Conservation (phyloP, 92 coral and sea anemone species). For the Plumapathes pennacea region DNA sequence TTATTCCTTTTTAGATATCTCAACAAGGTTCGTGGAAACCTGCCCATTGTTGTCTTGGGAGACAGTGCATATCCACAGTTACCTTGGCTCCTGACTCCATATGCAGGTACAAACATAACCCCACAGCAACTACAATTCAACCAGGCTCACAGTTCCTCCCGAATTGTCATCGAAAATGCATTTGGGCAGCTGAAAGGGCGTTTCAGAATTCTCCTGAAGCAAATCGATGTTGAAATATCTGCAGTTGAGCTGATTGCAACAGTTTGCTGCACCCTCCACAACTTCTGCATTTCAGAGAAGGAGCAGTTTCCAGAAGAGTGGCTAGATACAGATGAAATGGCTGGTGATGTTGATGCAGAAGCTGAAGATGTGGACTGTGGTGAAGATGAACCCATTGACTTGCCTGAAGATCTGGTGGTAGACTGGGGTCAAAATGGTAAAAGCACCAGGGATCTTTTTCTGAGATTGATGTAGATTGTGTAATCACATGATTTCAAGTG, state of each 20-base stretch:
- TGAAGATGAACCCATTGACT: too few species aligned
- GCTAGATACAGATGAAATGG: too few species aligned
- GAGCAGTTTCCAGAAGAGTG: conserved; percentile 49
- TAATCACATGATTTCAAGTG: too few species aligned
- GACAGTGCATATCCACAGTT: conserved; percentile 39
- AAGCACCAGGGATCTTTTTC: too few species aligned
- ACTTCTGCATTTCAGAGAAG: conserved; percentile 29
- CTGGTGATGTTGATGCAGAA: too few species aligned
- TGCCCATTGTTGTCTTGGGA: conserved; percentile 34
- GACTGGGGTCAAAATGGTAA: too few species aligned
- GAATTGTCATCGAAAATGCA: conserved; percentile 39
- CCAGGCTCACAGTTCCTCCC: conserved; percentile 33
- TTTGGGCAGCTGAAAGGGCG: conserved; percentile 48
- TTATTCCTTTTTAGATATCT: conserved; percentile 16
- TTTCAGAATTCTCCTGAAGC: conserved; percentile 29
- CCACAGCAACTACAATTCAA: conserved; percentile 20
- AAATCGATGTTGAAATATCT: conserved; percentile 33
- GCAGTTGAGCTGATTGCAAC: conserved; percentile 33
- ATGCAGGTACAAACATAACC: conserved; percentile 34
- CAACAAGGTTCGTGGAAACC: conserved; percentile 10
- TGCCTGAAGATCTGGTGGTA: too few species aligned
- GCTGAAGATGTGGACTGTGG: too few species aligned
- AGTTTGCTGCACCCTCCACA: conserved; percentile 49
- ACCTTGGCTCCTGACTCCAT: conserved; percentile 44
- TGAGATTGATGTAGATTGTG: too few species aligned